Evolutionary conservation across 2,113 vertebrate species (phyloP).

Genomic region (Channa argus): DNA sequence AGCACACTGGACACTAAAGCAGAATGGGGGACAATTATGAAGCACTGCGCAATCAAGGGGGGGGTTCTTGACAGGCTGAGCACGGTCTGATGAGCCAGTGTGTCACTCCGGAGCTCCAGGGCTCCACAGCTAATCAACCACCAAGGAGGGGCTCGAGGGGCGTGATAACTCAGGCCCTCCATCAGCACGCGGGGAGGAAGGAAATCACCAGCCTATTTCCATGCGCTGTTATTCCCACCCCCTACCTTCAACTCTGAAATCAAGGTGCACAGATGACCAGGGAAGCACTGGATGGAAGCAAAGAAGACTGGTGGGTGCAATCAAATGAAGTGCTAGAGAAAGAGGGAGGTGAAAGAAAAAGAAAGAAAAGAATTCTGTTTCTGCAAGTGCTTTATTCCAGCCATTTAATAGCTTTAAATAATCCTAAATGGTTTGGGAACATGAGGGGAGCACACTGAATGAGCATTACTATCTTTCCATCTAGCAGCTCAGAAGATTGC

Average conservation of each 20-base stretch:
- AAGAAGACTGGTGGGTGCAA: conserved; percentile 50
- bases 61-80: conserved; percentile 71
- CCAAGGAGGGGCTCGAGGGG: conserved; percentile 66
- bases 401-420: conserved; percentile 59
- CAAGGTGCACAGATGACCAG: conserved; percentile 68
- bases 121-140: conserved; percentile 82
- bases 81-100: conserved; percentile 72
- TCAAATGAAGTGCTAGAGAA: conserved; percentile 52
- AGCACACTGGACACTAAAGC: conserved; percentile 34
- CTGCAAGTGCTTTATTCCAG: conserved; percentile 28
- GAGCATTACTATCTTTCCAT: conserved; percentile 49
- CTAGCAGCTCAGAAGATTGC: conserved; percentile 49
- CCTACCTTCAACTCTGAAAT: conserved; percentile 71
- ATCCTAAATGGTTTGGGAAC: conserved; percentile 62
- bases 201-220: conserved; percentile 82
- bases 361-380: conserved; percentile 15
- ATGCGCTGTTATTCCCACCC: conserved; percentile 56
- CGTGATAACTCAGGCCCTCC: conserved; percentile 69
- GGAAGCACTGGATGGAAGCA: conserved; percentile 50
- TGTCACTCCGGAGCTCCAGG: conserved; percentile 72
- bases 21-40: conserved; percentile 64
- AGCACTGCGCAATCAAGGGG: conserved; percentile 74
- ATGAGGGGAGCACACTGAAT: conserved; percentile 46
- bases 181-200: conserved; percentile 67
- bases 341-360: neutral